Conservation (phyloP, 2,113 vertebrate genomes). For the Holacanthus passer region DNA sequence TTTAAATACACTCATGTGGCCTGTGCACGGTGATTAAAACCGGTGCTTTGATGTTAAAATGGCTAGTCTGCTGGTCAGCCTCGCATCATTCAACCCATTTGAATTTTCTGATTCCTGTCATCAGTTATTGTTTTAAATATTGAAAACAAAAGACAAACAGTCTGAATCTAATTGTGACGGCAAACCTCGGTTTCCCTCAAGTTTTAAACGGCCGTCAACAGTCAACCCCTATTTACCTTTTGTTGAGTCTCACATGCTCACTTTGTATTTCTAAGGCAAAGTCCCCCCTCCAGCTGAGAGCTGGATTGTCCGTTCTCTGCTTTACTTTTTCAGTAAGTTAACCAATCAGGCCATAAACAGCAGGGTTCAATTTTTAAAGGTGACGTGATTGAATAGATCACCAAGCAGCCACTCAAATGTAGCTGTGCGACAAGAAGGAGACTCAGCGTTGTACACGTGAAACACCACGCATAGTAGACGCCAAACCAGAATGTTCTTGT, state of each 20-base stretch:
- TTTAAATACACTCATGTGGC: neutral
- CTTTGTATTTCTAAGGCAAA: slow-evolving; percentile 7
- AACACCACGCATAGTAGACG: neutral
- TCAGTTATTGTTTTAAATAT: slow-evolving; percentile 24
- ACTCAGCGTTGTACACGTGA: neutral
- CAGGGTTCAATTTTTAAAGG: neutral
- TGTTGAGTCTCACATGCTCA: neutral
- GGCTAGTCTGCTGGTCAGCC: neutral
- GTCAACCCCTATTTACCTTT: slow-evolving; percentile 36
- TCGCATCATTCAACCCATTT: neutral
- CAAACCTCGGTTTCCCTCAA: slow-evolving; percentile 45
- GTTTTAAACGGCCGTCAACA: slow-evolving; percentile 13
- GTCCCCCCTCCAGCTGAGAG: neutral
- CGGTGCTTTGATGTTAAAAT: neutral
- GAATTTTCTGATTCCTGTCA: neutral
- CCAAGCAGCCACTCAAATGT: neutral
- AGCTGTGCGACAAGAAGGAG: neutral
- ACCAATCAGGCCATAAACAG: neutral
- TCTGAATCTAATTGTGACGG: slow-evolving; percentile 37
- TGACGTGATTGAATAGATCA: neutral
- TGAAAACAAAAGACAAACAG: slow-evolving; percentile 13
- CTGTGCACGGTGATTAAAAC: neutral
- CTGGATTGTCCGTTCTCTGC: neutral
- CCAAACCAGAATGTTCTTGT: neutral
- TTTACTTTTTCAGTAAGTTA: neutral